These are phyloP conservation scores for Halocynthia roretzi DNA, from an alignment of 23 tunicate species.

Conservation along the genomic window DNA sequence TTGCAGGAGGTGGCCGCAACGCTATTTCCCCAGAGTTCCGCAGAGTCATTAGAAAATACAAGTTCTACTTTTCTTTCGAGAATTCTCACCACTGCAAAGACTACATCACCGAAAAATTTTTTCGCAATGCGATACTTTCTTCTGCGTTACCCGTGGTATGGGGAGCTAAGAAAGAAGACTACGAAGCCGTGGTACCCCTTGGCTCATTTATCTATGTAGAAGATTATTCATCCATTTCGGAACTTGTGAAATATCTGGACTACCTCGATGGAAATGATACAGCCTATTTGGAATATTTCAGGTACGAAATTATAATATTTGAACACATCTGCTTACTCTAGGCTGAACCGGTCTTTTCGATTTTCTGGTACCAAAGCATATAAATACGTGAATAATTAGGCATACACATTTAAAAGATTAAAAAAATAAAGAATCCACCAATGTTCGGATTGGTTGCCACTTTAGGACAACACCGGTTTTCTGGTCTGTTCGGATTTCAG, in stretches of 20 bases:
- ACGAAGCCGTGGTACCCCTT: neutral
- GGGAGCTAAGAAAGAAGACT: conserved; percentile 10
- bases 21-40: neutral
- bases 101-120: conserved; percentile 13
- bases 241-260: conserved; percentile 1
- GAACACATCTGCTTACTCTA: too few species aligned
- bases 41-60: neutral
- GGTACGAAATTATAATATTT: neutral
- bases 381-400: too few species aligned
- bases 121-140: neutral
- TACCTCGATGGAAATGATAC: neutral
- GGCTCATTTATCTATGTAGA: conserved; percentile 4
- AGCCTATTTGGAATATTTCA: neutral
- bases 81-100: conserved; percentile 20
- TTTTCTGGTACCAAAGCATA: too few species aligned
- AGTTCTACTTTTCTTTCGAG: conserved; percentile 28
- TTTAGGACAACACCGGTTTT: too few species aligned
- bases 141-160: neutral
- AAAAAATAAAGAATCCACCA: too few species aligned
- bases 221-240: neutral
- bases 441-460: too few species aligned
- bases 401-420: too few species aligned
- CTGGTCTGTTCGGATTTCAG: too few species aligned
- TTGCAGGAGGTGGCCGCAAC: neutral
- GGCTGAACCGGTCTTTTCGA: too few species aligned